Conservation (phyloP, 2,888 invertebrate genomes). For the Patella ulyssiponensis region DNA sequence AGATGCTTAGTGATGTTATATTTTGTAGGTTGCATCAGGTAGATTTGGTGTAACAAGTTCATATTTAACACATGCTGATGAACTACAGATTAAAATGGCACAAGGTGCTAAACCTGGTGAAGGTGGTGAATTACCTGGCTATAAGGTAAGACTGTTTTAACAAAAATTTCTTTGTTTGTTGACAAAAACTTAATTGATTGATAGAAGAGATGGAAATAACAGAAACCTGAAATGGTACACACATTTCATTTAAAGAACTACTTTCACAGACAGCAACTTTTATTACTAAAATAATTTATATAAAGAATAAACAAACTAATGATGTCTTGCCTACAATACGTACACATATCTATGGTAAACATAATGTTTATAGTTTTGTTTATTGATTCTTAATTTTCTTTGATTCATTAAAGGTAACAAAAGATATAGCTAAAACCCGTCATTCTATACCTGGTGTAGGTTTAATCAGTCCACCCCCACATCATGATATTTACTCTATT, state of each 20-base stretch:
- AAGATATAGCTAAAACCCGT: constrained; percentile 94
- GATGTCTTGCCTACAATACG: background rate
- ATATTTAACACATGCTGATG: constrained; percentile 97
- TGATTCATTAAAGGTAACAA: constrained; percentile 81
- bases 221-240: too few species aligned
- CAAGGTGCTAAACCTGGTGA: constrained; percentile 99
- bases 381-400: background rate
- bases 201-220: too few species aligned
- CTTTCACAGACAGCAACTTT: too few species aligned
- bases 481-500: constrained; percentile 99
- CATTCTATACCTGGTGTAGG: constrained; percentile 98
- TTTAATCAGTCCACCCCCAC: constrained; percentile 97
- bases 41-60: constrained; percentile 98
- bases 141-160: constrained; percentile 75
- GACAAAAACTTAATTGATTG: too few species aligned
- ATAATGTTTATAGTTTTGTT: too few species aligned
- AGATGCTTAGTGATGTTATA: background rate
- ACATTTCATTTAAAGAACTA: too few species aligned
- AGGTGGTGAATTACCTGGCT: constrained; percentile 95
- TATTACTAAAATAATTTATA: background rate
- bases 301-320: background rate
- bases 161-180: too few species aligned
- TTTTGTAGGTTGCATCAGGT: constrained; percentile 87
- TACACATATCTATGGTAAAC: too few species aligned
- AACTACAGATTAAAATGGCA: constrained; percentile 99